These are phyloP conservation scores for Drosophila takahashii DNA, from an alignment of 1,140 invertebrate genomes.

Conservation along the genomic window DNA sequence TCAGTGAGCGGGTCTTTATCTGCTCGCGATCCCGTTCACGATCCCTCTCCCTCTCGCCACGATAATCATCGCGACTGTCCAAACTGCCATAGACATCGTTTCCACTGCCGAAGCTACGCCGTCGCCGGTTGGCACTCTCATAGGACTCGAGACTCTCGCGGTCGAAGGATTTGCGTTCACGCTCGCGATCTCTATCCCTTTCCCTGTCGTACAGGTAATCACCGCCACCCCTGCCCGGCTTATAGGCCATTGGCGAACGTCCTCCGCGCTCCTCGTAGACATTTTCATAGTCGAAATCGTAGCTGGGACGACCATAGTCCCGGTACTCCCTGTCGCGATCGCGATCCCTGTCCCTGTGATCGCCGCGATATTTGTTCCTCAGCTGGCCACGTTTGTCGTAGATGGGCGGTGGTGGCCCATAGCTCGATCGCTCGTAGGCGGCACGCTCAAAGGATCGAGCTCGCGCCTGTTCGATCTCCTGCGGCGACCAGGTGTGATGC, in stretches of 20 bases:
- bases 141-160: slow-evolving; percentile 83
- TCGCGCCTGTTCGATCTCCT: slow-evolving; percentile 77
- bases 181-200: slow-evolving; percentile 53
- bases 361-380: slow-evolving; percentile 57
- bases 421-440: slow-evolving; percentile 80
- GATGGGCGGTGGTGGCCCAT: slow-evolving; percentile 76
- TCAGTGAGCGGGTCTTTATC: slow-evolving; percentile 72
- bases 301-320: slow-evolving; percentile 73
- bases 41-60: slow-evolving; percentile 48
- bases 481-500: slow-evolving; percentile 83
- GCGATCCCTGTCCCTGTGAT: slow-evolving; percentile 55
- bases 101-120: slow-evolving; percentile 82
- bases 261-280: slow-evolving; percentile 73
- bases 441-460: slow-evolving; percentile 78
- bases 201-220: slow-evolving; percentile 75
- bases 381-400: slow-evolving; percentile 79
- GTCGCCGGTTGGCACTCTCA: slow-evolving; percentile 71
- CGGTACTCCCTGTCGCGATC: slow-evolving; percentile 69
- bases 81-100: slow-evolving; percentile 82
- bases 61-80: slow-evolving; percentile 80
- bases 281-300: slow-evolving; percentile 83
- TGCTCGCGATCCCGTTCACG: slow-evolving; percentile 66
- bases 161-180: slow-evolving; percentile 81
- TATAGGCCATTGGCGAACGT: slow-evolving; percentile 72
- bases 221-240: slow-evolving; percentile 43